These are phyloP conservation scores for Machaerirhynchus nigripectus DNA, from an alignment of 2,113 vertebrate genomes.

Conservation along the genomic window DNA sequence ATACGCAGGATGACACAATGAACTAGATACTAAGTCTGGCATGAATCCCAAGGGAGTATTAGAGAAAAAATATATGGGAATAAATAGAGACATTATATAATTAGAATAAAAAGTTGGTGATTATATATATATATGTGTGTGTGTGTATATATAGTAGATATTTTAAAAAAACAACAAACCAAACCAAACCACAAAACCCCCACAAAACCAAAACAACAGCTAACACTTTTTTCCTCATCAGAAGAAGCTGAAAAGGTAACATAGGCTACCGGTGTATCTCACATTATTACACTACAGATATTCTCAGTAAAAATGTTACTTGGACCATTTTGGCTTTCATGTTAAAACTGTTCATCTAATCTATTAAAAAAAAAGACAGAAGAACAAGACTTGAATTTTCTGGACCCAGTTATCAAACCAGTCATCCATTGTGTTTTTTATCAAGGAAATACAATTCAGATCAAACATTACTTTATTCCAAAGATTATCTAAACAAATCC, in stretches of 20 bases:
- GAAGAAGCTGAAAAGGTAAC: background rate
- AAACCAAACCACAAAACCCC: background rate
- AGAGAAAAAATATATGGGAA: background rate
- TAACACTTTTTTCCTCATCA: background rate
- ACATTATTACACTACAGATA: background rate
- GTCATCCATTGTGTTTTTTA: background rate
- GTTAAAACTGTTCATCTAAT: background rate
- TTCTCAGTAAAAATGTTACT: background rate
- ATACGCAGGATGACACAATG: background rate
- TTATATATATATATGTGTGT: background rate
- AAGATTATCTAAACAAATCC: background rate
- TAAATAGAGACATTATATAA: background rate
- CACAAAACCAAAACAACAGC: background rate
- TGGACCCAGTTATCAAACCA: background rate
- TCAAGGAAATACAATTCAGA: background rate
- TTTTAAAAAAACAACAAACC: background rate
- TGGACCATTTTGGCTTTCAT: background rate
- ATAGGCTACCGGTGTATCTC: background rate
- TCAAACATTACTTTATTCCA: background rate
- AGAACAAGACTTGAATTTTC: background rate
- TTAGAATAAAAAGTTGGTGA: background rate
- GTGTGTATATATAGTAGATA: background rate
- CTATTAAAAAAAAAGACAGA: background rate
- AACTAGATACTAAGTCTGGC: background rate
- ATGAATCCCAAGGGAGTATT: background rate